phyloP scores from a whole-genome alignment of 1,140 invertebrate species.

The Paraescarpia echinospica region DNA sequence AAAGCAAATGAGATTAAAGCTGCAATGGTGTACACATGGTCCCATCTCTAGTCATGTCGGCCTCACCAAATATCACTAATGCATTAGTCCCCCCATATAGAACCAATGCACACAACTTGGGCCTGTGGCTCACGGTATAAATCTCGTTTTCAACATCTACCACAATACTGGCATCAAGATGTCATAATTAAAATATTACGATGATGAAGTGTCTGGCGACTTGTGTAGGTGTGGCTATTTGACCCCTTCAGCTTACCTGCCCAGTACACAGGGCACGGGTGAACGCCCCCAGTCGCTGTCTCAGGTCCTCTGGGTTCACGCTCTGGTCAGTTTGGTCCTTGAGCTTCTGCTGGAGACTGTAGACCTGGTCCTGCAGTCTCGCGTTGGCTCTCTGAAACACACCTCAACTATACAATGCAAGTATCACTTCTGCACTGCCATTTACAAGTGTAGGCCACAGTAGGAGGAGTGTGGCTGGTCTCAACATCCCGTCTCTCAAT shows the following conservation, averaged over 20 bases:
- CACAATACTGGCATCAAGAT: background rate
- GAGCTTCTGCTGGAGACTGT: conserved; percentile 36
- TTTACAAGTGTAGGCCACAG: background rate
- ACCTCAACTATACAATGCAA: background rate
- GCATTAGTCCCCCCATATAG: no score
- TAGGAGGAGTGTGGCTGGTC: no score
- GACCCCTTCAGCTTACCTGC: background rate
- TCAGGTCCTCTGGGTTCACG: conserved; percentile 43
- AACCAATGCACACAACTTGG: no score
- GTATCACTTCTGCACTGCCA: background rate
- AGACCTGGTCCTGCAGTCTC: conserved; percentile 41
- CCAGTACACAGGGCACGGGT: background rate
- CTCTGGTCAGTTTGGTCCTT: conserved; percentile 35
- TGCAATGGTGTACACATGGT: no score
- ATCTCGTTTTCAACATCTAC: no score
- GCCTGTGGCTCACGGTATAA: no score
- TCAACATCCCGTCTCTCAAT: no score
- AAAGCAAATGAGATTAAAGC: no score
- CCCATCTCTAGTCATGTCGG: no score
- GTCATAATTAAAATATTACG: background rate
- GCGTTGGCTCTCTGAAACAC: conserved; percentile 41
- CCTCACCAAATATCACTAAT: no score
- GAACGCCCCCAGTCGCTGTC: conserved; percentile 44
- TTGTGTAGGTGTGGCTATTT: background rate
- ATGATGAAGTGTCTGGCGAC: background rate